A percentile compares a stretch with the other conserved stretches of the same genome.
Evolutionary conservation across 2,888 invertebrate species (phyloP).

Genomic region (Abscondita cerata): DNA sequence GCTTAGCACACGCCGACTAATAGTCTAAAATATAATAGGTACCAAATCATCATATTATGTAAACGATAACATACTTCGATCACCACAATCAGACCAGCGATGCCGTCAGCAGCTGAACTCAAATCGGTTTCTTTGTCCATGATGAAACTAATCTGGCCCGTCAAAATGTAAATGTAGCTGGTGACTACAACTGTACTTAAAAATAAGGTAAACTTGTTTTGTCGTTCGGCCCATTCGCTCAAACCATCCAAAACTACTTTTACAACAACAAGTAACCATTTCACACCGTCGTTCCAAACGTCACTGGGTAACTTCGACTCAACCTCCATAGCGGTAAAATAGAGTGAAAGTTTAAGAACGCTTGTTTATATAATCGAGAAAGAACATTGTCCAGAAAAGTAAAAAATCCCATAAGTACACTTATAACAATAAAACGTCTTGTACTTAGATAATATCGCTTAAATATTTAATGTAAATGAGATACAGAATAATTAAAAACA

Average conservation of each 20-base stretch:
- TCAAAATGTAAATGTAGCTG: background rate
- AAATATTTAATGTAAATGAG: too few relatives aligned
- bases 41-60: too few relatives aligned
- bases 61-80: constrained; percentile 13
- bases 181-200: background rate
- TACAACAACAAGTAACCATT: background rate
- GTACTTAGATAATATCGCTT: too few relatives aligned
- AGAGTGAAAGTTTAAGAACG: too few relatives aligned
- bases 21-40: background rate
- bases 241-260: constrained; percentile 1
- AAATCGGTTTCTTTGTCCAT: constrained; percentile 4
- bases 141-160: constrained; percentile 6
- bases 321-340: too few relatives aligned
- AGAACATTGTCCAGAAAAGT: too few relatives aligned
- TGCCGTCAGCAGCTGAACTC: background rate
- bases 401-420: too few relatives aligned
- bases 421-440: too few relatives aligned
- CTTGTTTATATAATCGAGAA: too few relatives aligned
- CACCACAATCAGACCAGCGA: background rate
- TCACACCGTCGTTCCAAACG: background rate
- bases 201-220: background rate
- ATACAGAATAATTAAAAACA: too few relatives aligned
- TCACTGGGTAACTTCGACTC: constrained; percentile 1
- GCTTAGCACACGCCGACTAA: background rate
- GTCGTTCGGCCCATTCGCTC: constrained; percentile 10